Evolutionary conservation across 2,797 vertebrate genomes (phyloP), one percentile per base, ranked within the genome.

Genomic region (Bradypodion pumilum): DNA sequence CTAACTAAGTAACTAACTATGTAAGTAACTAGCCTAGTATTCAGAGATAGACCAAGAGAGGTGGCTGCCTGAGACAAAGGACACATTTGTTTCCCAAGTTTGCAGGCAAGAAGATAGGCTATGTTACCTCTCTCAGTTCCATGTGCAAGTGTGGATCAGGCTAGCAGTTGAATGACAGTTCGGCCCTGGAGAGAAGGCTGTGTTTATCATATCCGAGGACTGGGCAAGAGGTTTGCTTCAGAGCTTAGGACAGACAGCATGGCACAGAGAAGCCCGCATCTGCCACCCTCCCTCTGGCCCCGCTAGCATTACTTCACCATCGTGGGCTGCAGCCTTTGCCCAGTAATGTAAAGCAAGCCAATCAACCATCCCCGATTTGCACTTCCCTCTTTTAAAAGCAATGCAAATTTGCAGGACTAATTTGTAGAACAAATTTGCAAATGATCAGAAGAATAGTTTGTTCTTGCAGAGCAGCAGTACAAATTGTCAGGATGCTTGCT

Each of bases 401-500:
- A 46, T 85, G 78, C 37, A 85, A 46, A 76, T 81, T 49, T 69
- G 49, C 23, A n/a, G 79, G 73, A 60, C 63, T 76, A 89, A 79
- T 88, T 74, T 79, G 37, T 19, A 88, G 80, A 69, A 75, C 73
- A 75, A 37, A 78, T 74, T 44, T 52, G 37, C 35, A 82, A 86
- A 83, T 7, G 7, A 2, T 66, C 40, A 35, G 59, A 70, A 40
- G 52, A 59, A 63, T 87, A 29, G 68, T 60, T 81, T 59, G 76
- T 25, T 74, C 86, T 42, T 87, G 60, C 13, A 37, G 44, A 27
- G 0, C 76, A 79, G 80, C 90, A 76, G 77, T 52, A 78, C 68
- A 87, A 82, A 85, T 89, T 37, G 82, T 56, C 66, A 82, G 80
- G 83, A 52, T 29, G n/a, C 74, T 74, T 46, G 80, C 80, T 87